Conservation (phyloP, 2,888 invertebrate species). For the Hypselothyrea guttata region DNA sequence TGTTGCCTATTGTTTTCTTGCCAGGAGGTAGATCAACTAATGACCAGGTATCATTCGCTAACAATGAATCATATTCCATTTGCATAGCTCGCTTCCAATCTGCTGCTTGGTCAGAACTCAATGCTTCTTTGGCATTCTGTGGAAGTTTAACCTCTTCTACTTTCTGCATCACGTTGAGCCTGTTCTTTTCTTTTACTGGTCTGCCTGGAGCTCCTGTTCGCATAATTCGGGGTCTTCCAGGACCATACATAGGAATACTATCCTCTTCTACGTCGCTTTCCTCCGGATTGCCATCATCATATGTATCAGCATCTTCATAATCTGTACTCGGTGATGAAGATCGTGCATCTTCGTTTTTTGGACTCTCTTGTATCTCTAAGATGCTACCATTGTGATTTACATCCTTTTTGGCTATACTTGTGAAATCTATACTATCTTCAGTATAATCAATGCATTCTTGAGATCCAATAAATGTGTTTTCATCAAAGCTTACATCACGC, state of each 20-base stretch:
- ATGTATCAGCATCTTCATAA: not conserved
- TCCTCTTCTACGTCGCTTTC: not conserved
- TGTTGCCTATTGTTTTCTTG: slow-evolving; percentile 11
- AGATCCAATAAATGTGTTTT: not conserved
- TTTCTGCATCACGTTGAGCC: slow-evolving; percentile 5
- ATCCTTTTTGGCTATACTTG: not conserved
- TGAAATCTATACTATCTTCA: not conserved
- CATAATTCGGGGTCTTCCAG: slow-evolving; percentile 5
- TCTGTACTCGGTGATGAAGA: too few species aligned
- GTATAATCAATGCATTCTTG: not conserved
- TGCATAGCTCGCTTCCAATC: slow-evolving; percentile 9
- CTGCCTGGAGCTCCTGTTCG: slow-evolving; percentile 6
- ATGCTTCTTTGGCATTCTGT: not conserved
- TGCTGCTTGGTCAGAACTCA: not conserved
- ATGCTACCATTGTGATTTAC: not conserved
- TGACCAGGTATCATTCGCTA: slow-evolving; percentile 1
- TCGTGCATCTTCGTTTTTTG: too few species aligned
- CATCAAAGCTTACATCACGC: slow-evolving; percentile 10
- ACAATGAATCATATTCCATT: not conserved
- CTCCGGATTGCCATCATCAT: not conserved
- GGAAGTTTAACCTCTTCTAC: slow-evolving; percentile 5
- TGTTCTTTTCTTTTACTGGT: slow-evolving; percentile 9
- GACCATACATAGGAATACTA: not conserved
- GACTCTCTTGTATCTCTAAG: too few species aligned
- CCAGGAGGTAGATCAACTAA: slow-evolving; percentile 3